Conservation (phyloP, 2,888 invertebrate genomes). For the Napeogenes inachia region DNA sequence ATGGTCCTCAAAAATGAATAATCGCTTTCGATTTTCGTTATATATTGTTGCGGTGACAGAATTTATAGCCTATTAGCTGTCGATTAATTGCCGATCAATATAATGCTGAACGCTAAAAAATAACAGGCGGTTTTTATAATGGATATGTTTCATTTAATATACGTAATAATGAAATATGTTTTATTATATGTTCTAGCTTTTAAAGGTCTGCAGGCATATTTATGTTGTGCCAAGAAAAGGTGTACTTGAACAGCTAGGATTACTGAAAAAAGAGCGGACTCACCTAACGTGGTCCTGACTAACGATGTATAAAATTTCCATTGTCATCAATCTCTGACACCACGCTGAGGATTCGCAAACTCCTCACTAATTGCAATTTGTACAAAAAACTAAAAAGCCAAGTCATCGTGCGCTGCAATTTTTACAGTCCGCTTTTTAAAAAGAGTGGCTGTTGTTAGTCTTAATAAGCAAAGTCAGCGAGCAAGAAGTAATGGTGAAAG, state of each 20-base stretch:
- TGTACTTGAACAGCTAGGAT: conserved; percentile 59
- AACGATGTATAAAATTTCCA: conserved; percentile 78
- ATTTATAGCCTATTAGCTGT: conserved; percentile 56
- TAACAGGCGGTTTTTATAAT: conserved; percentile 14
- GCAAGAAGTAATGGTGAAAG: conserved; percentile 24
- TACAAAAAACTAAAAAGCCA: conserved; percentile 73
- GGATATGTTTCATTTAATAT: conserved; percentile 7
- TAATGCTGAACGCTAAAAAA: conserved; percentile 31
- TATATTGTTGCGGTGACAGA: conserved; percentile 57
- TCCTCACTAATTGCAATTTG: conserved; percentile 77
- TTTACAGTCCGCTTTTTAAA: conserved; percentile 62
- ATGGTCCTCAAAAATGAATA: conserved; percentile 44
- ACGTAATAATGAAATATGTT: not conserved
- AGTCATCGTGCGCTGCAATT: conserved; percentile 71
- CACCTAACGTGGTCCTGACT: conserved; percentile 72
- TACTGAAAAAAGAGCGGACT: conserved; percentile 69
- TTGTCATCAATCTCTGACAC: conserved; percentile 78
- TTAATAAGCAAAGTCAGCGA: conserved; percentile 34
- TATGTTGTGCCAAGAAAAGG: conserved; percentile 27
- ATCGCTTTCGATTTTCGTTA: conserved; percentile 50
- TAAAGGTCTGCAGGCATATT: not conserved
- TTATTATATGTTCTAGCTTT: not conserved
- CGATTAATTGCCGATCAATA: conserved; percentile 49
- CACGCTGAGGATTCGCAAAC: conserved; percentile 73
- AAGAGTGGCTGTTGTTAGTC: conserved; percentile 42